phyloP scores from a whole-genome alignment of 2,113 vertebrate species.

The Mesoclemmys tuberculata region DNA sequence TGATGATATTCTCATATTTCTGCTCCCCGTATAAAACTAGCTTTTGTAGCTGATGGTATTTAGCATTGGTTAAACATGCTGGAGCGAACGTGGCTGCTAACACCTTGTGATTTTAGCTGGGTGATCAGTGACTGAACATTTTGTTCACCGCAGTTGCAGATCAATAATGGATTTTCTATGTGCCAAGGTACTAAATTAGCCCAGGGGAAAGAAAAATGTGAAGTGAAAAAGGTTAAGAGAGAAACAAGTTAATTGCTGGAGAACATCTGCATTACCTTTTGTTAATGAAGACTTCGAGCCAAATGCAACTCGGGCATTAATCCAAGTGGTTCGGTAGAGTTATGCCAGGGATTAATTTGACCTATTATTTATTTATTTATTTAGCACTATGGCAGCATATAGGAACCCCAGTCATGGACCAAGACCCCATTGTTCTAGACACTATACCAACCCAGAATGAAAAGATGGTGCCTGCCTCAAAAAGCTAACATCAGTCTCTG shows the following conservation, averaged over 20 bases:
- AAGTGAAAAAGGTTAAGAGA: not conserved
- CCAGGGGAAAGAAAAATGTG: not conserved
- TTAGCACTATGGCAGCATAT: not conserved
- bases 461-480: not conserved
- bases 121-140: not conserved
- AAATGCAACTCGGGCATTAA: not conserved
- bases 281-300: not conserved
- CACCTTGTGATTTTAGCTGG: not conserved
- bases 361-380: not conserved
- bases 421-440: not conserved
- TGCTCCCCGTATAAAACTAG: not conserved
- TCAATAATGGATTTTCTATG: rapidly evolving
- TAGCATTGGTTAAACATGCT: rapidly evolving
- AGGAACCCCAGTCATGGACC: rapidly evolving
- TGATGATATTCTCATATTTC: not conserved
- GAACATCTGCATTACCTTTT: not conserved
- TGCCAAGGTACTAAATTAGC: not conserved
- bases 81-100: rapidly evolving
- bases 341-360: not conserved
- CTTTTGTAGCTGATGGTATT: not conserved
- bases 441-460: not conserved
- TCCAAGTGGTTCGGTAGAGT: not conserved
- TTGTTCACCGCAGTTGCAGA: rapidly evolving
- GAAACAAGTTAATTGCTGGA: not conserved
- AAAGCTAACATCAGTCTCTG: not conserved